Evolutionary conservation across 2,113 vertebrate genomes (phyloP).

Genomic region (Oriolus oriolus): DNA sequence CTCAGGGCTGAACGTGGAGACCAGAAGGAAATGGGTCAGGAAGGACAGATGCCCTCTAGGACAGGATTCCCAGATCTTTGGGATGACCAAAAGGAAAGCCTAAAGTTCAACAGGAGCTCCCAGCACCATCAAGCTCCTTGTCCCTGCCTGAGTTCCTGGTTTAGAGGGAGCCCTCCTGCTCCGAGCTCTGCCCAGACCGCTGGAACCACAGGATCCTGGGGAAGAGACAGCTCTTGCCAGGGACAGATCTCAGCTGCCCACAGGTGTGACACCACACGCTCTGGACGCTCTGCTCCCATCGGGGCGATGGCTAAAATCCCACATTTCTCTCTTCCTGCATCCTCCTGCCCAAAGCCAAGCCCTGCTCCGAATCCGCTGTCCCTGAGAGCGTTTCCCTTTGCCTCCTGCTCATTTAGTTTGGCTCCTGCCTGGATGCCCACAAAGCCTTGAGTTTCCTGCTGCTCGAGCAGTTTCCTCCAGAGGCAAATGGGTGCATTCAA

Average conservation of each 20-base stretch:
- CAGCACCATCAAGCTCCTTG: neutral
- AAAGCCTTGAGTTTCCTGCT: conserved; percentile 48
- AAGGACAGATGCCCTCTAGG: neutral
- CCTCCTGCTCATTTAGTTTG: neutral
- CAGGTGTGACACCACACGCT: accelerated
- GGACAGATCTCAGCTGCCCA: accelerated
- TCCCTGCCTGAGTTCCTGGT: neutral
- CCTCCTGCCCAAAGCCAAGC: neutral
- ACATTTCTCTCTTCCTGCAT: neutral
- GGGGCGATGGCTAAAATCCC: neutral
- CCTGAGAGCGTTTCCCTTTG: neutral
- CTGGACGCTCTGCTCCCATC: neutral
- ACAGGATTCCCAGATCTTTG: neutral
- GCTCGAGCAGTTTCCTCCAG: neutral
- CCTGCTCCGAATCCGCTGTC: accelerated
- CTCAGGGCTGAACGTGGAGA: accelerated
- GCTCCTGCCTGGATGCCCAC: conserved; percentile 21
- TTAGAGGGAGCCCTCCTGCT: neutral
- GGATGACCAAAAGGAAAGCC: neutral
- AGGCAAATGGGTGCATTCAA: conserved; percentile 59
- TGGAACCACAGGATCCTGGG: accelerated
- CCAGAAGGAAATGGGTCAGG: neutral
- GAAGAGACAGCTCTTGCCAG: accelerated
- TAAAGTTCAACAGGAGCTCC: neutral
- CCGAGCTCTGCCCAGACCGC: neutral